Evolutionary conservation across 2,888 invertebrate species (phyloP), one percentile per base, ranked within the genome.

Genomic region (Unio delphinus): DNA sequence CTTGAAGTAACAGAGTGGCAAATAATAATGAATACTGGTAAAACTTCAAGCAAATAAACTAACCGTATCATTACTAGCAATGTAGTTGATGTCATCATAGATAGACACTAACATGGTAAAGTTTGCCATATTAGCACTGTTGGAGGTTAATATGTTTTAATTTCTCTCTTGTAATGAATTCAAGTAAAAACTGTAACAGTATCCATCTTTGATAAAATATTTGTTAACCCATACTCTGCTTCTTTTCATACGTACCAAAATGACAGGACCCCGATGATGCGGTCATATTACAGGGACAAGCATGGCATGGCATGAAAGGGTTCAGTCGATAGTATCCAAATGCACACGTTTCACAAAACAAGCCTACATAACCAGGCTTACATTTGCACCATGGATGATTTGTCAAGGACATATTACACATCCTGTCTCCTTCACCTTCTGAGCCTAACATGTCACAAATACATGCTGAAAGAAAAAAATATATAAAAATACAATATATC

Each of bases 261-360:
- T 75, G 68, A 73, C 87, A 87, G 11, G 74, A 68, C 18, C 77
- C 74, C 11, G 73, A 71, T 1, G 83, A 81, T 3, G 73, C 65
- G n/a, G 68, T 64, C 0, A 18, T 20, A 23, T 73, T 70, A 75
- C 87, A 87, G 0, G 87, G 87, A 73, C 87, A 87, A 2, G 60
- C 62, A 55, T 82, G 82, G 65, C 87, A 87, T 2, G 83, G 84
- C 65, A 79, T 69, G 28, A 75, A 67, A 7, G 74, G 73, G 4
- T 74, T 73, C 7, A 78, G 76, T 45, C 83, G 74, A 73, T 85
- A 87, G 66, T 68, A 84, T 0, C 82, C 81, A 17, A 74, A 72
- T 1, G 69, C 69, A 72, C 87, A 87, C 15, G 70, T 57, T 65
- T 86, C 84, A 73, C 87, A 87, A 69, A 84, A 85, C n/a, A 76